phyloP scores from a whole-genome alignment of 2,888 invertebrate genomes.

The Rotaria socialis region DNA sequence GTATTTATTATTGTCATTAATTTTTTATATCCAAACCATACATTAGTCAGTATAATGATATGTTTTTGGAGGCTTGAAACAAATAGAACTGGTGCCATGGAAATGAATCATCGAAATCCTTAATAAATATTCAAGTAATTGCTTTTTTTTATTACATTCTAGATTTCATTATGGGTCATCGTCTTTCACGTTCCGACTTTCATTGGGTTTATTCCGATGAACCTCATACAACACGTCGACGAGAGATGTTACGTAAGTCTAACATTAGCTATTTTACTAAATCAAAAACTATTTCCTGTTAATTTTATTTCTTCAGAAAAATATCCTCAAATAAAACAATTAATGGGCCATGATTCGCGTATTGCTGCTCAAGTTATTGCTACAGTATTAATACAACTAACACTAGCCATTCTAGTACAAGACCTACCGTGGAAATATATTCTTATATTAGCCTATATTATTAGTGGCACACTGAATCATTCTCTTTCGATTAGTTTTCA shows the following conservation, averaged over 20 bases:
- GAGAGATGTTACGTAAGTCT: slow-evolving; percentile 40
- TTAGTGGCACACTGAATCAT: slow-evolving; percentile 92
- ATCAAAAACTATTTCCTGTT: neutral
- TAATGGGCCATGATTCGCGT: slow-evolving; percentile 77
- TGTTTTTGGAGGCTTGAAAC: neutral
- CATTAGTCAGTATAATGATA: neutral
- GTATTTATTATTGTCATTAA: neutral
- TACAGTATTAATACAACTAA: slow-evolving; percentile 79
- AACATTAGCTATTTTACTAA: neutral
- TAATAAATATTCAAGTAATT: no score
- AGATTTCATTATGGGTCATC: slow-evolving; percentile 24
- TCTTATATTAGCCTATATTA: slow-evolving; percentile 78
- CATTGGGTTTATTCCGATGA: slow-evolving; percentile 46
- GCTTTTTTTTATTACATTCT: neutral
- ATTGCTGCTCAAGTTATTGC: slow-evolving; percentile 84
- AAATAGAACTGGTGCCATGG: neutral
- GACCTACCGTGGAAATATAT: slow-evolving; percentile 77
- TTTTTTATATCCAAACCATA: neutral
- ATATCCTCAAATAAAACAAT: slow-evolving; percentile 89
- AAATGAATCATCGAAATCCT: neutral
- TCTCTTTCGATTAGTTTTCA: slow-evolving; percentile 84
- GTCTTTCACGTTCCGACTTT: slow-evolving; percentile 34
- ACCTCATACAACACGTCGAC: slow-evolving; percentile 43
- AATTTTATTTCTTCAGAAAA: slow-evolving; percentile 65
- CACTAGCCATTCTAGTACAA: slow-evolving; percentile 70